A percentile compares a stretch with the other conserved stretches of the same genome.
Evolutionary conservation across 2,113 vertebrate species (phyloP).

Genomic region (Gopherus evgoodei): DNA sequence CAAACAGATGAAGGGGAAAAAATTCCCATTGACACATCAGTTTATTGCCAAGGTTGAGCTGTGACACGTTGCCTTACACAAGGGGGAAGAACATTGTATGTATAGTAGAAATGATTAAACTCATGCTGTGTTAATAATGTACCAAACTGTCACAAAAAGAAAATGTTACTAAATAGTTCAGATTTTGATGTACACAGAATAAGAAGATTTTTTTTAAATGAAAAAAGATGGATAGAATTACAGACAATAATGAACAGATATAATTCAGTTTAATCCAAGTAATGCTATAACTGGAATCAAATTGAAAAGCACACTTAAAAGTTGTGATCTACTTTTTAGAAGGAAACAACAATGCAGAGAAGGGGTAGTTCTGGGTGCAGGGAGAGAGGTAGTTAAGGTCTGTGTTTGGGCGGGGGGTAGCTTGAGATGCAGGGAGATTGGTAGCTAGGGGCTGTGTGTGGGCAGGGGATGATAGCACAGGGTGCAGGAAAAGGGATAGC

Average conservation of each 20-base stretch:
- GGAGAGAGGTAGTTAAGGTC: neutral
- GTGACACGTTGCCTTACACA: no score
- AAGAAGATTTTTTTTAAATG: neutral
- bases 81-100: neutral
- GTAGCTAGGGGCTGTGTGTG: no score
- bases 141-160: neutral
- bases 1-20: neutral
- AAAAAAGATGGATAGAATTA: neutral
- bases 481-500: no score
- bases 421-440: no score
- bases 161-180: neutral
- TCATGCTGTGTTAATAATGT: no score
- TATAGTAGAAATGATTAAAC: neutral
- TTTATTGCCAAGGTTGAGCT: neutral
- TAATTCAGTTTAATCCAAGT: neutral
- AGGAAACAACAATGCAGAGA: neutral
- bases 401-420: no score
- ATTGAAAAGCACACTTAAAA: neutral
- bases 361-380: no score
- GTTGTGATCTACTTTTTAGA: neutral
- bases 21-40: no score
- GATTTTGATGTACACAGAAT: neutral
- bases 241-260: neutral
- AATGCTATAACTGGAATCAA: neutral
- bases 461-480: no score